phyloP scores from a whole-genome alignment of 2,888 invertebrate genomes.

The Allacma fusca region DNA sequence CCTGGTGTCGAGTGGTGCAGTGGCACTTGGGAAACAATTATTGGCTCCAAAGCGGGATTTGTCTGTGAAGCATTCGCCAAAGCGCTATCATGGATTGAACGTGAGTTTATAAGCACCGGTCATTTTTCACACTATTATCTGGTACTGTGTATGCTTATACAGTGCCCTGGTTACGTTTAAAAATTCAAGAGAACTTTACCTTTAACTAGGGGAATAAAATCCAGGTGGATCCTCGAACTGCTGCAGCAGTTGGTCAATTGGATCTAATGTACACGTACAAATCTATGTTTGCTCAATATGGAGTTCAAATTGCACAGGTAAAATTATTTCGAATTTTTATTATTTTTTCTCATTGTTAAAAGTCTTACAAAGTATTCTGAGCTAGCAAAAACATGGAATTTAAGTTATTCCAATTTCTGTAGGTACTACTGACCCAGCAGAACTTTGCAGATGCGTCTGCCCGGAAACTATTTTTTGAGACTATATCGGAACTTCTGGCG shows the following conservation, averaged over 20 bases:
- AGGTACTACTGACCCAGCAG: constrained; percentile 96
- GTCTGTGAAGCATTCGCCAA: no score
- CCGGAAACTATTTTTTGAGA: constrained; percentile 88
- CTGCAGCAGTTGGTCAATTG: constrained; percentile 98
- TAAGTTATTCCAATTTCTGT: constrained; percentile 38
- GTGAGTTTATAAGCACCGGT: no score
- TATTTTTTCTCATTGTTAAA: no score
- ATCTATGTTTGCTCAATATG: constrained; percentile 99
- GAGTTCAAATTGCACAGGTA: constrained; percentile 97
- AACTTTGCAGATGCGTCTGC: constrained; percentile 98
- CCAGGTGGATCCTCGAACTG: constrained; percentile 80
- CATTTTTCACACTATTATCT: no score
- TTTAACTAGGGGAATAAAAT: constrained; percentile 55
- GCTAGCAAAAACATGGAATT: no score
- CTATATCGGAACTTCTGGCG: constrained; percentile 91
- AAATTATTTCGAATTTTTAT: no score
- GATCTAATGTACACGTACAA: constrained; percentile 99
- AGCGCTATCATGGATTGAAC: no score
- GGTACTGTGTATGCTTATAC: background rate
- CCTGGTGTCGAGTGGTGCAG: no score
- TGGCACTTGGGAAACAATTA: no score
- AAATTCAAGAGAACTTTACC: background rate
- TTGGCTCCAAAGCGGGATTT: no score
- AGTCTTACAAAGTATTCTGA: no score
- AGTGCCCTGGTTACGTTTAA: background rate